A percentile compares a stretch with the other conserved stretches of the same genome.
Evolutionary conservation across 1,140 invertebrate genomes (phyloP).

Genomic region (Coelopa frigida): DNA sequence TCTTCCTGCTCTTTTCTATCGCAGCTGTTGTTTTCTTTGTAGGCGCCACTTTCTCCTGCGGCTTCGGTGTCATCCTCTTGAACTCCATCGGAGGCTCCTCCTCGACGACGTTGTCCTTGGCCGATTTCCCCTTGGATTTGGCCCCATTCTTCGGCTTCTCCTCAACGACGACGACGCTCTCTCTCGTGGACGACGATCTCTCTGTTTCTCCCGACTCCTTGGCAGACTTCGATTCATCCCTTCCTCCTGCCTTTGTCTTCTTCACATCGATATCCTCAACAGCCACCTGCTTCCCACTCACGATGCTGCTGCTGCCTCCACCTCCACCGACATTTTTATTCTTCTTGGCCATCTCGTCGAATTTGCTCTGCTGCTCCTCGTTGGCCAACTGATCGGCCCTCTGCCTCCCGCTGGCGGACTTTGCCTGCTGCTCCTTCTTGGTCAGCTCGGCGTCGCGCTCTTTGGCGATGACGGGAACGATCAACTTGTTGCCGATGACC

Average conservation of each 20-base stretch:
- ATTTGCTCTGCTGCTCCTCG: slow-evolving; percentile 18
- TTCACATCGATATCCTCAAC: no score
- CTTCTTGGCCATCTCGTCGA: no score
- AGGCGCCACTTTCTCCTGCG: background rate
- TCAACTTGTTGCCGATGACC: slow-evolving; percentile 32
- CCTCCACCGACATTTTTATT: no score
- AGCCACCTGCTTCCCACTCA: no score
- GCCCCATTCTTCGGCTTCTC: background rate
- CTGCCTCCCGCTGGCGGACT: no score
- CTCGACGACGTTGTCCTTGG: slow-evolving; percentile 5
- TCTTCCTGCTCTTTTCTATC: background rate
- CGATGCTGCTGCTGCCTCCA: no score
- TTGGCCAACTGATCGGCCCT: no score
- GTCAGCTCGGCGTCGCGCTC: slow-evolving; percentile 45
- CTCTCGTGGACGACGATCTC: no score
- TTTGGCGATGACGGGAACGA: slow-evolving; percentile 42
- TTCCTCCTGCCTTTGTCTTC: no score
- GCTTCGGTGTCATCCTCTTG: slow-evolving; percentile 11
- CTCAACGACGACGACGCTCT: no score
- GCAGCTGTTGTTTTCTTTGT: background rate
- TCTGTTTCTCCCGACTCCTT: no score
- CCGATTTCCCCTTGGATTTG: background rate
- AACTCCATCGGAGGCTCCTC: slow-evolving; percentile 19
- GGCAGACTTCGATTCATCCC: no score
- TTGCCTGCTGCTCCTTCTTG: slow-evolving; percentile 42